Percentiles rank a stretch among this genome's conserved stretches.
Conservation (phyloP, 2,113 vertebrate genomes). For the Nanger granti region DNA sequence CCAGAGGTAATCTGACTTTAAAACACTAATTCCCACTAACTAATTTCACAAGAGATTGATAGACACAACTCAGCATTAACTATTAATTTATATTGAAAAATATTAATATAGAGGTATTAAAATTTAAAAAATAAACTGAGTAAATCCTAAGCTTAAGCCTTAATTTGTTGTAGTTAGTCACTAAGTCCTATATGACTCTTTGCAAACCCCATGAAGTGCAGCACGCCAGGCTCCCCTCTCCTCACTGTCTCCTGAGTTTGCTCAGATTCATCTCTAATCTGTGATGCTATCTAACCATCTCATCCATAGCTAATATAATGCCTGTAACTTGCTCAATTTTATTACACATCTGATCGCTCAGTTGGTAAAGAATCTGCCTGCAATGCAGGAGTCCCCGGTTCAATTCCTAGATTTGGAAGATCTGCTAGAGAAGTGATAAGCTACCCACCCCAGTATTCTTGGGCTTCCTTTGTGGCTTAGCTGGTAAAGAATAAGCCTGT, state of each 20-base stretch:
- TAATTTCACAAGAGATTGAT: not conserved
- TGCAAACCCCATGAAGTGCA: not conserved
- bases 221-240: not conserved
- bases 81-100: not conserved
- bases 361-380: not conserved
- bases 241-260: not conserved
- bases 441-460: not conserved
- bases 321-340: not conserved
- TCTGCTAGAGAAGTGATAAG: not conserved
- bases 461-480: not conserved
- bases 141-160: not conserved
- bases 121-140: not conserved
- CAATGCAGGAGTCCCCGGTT: not conserved
- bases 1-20: not conserved
- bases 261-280: not conserved
- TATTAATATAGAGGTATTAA: not conserved
- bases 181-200: not conserved
- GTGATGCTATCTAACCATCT: not conserved
- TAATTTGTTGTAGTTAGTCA: not conserved
- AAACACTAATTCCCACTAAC: not conserved
- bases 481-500: not conserved
- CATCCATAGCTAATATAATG: not conserved
- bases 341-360: rapidly evolving
- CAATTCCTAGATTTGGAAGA: not conserved
- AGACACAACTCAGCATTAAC: not conserved